These are phyloP conservation scores for Tinamus guttatus DNA, from an alignment of 2,113 vertebrate genomes.

Conservation along the genomic window DNA sequence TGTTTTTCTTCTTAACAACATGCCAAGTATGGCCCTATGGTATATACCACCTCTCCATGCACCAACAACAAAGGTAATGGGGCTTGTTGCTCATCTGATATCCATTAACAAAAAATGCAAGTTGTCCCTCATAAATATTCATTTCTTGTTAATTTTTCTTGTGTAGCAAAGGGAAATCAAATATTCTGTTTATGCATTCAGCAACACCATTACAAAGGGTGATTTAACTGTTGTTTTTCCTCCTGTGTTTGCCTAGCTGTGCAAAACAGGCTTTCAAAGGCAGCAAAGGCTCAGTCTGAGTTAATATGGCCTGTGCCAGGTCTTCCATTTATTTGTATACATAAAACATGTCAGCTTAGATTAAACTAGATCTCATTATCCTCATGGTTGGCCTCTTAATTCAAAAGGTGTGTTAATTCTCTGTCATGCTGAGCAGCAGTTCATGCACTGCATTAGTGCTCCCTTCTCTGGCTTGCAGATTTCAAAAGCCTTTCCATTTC, in stretches of 20 bases:
- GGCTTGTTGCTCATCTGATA: background rate
- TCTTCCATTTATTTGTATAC: slow-evolving; percentile 51
- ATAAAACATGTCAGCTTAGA: slow-evolving; percentile 64
- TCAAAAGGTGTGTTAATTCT: slow-evolving; percentile 48
- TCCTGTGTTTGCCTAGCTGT: slow-evolving; percentile 17
- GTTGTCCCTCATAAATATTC: background rate
- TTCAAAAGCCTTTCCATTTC: slow-evolving; percentile 45
- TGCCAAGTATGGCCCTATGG: background rate
- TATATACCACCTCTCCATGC: background rate
- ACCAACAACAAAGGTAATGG: background rate
- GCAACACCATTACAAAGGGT: background rate
- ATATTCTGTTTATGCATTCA: background rate
- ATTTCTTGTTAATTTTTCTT: slow-evolving; percentile 1
- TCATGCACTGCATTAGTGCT: background rate
- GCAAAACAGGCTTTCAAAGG: slow-evolving; percentile 38
- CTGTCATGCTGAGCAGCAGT: slow-evolving; percentile 30
- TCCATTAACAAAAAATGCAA: background rate
- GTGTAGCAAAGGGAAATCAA: slow-evolving; percentile 4
- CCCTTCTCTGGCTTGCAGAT: slow-evolving; percentile 3
- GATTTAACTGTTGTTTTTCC: background rate
- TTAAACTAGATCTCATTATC: slow-evolving; percentile 65
- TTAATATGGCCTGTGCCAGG: background rate
- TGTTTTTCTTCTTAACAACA: background rate
- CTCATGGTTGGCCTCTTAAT: slow-evolving; percentile 25
- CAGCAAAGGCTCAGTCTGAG: background rate